Conservation (phyloP, 2,888 invertebrate species). For the Aphidoletes aphidimyza region DNA sequence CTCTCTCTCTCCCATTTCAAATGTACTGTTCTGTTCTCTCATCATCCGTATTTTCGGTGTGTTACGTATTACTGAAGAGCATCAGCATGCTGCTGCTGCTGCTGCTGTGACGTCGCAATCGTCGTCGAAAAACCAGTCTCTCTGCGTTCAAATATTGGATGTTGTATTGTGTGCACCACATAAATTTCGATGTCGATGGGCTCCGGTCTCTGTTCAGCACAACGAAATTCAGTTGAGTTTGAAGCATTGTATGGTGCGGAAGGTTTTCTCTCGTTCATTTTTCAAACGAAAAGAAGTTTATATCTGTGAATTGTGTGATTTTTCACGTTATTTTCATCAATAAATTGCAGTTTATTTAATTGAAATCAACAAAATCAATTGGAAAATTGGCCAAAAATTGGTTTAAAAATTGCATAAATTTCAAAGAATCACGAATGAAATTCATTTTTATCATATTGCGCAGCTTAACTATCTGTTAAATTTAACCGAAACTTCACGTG, state of each 20-base stretch:
- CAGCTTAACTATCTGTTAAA: too few relatives aligned
- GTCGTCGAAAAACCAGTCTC: slow-evolving; percentile 43
- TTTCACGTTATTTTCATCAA: too few relatives aligned
- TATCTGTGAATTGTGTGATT: too few relatives aligned
- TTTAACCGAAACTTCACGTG: too few relatives aligned
- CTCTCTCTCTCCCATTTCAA: neutral
- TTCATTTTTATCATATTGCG: too few relatives aligned
- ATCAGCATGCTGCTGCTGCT: slow-evolving; percentile 8
- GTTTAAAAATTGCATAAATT: too few relatives aligned
- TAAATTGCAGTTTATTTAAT: too few relatives aligned
- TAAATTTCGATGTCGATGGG: slow-evolving; percentile 51
- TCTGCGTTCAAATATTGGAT: slow-evolving; percentile 16
- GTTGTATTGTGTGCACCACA: slow-evolving; percentile 13
- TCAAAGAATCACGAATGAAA: too few relatives aligned
- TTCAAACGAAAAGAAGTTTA: neutral
- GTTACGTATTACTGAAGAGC: slow-evolving; percentile 37
- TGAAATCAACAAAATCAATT: too few relatives aligned
- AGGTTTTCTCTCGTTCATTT: neutral
- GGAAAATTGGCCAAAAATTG: too few relatives aligned
- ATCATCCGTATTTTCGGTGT: slow-evolving; percentile 45
- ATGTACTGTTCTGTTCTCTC: slow-evolving; percentile 15
- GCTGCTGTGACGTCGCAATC: slow-evolving; percentile 18
- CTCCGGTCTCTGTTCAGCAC: slow-evolving; percentile 15
- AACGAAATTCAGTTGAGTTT: slow-evolving; percentile 55
- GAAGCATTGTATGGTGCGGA: slow-evolving; percentile 54